Evolutionary conservation across 2,113 vertebrate species (phyloP), one percentile per base, ranked within the genome.

Genomic region (Xiphorhynchus elegans): DNA sequence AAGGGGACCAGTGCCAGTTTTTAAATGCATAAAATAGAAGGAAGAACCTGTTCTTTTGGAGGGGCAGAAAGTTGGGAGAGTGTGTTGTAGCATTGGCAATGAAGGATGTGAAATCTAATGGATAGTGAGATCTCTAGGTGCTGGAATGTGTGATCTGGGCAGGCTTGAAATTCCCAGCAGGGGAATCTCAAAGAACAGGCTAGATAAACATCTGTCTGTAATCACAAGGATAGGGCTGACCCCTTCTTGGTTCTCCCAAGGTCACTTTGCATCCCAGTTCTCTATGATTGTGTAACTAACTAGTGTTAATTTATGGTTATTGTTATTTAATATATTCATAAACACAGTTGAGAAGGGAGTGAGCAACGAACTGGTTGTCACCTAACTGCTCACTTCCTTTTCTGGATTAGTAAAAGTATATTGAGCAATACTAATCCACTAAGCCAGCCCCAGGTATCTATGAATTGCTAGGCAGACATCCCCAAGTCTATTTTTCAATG

Each of bases 381-480:
- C 59, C 47, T 86, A 93, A 95, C 68, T 66, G 79, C 88, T 96
- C 56, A 74, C 39, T 96, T 97, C 95, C 95, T 95, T 63, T 95
- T 72, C 89, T 84, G 91, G 50, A 89, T 95, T 90, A 93, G 89
- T 80, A 95, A 77, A 95, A 95, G 80, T 84, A 49, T 33, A 62
- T 86, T 93, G 79, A 93, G 92, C 92, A 96, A 95, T 40, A 63
- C 24, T 67, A 86, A 95, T 80, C 72, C 75, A 77, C 83, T 73
- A 90, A 89, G 78, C 69, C 80, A 81, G 47, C 64, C 68, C 13
- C 50, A 78, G 81, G 60, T 89, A 84, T 89, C 16, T 15, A 89
- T 2, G 28, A 89, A 86, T 66, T 87, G 35, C 47, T 77, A 74
- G 39, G 86, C 42, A 95, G 83, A 84, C 20, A 56, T 90, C 33